Percentiles rank a stretch among this genome's conserved stretches.
Conservation (phyloP, 1,140 invertebrate species). For the Adoxophyes honmai region DNA sequence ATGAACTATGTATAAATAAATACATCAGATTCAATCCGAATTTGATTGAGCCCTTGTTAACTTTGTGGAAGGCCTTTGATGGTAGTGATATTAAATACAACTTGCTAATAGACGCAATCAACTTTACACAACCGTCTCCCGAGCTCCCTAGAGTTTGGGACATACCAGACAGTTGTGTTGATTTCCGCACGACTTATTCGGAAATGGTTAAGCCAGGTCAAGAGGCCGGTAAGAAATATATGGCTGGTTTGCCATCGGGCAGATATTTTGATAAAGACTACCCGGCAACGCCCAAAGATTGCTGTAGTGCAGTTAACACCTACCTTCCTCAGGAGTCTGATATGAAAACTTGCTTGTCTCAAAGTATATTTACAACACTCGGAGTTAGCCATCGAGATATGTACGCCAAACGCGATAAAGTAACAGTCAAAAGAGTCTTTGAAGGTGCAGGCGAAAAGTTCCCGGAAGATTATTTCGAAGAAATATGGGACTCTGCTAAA, state of each 20-base stretch:
- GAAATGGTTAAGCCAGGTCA: slow-evolving; percentile 59
- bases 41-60: slow-evolving; percentile 54
- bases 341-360: slow-evolving; percentile 48
- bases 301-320: slow-evolving; percentile 43
- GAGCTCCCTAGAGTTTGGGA: slow-evolving; percentile 55
- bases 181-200: slow-evolving; percentile 60
- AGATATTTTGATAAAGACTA: slow-evolving; percentile 62
- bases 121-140: slow-evolving; percentile 53
- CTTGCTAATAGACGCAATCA: slow-evolving; percentile 52
- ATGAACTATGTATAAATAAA: slow-evolving; percentile 46
- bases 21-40: slow-evolving; percentile 55
- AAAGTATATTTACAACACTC: slow-evolving; percentile 53
- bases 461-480: slow-evolving; percentile 50
- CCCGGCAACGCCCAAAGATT: slow-evolving; percentile 50
- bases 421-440: slow-evolving; percentile 49
- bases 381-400: slow-evolving; percentile 62
- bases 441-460: slow-evolving; percentile 50
- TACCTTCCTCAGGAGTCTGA: slow-evolving; percentile 61
- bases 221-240: slow-evolving; percentile 29
- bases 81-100: slow-evolving; percentile 56
- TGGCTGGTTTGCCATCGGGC: slow-evolving; percentile 58
- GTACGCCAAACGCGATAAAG: slow-evolving; percentile 52
- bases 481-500: slow-evolving; percentile 54
- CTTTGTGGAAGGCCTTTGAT: slow-evolving; percentile 56
- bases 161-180: slow-evolving; percentile 43